Base-by-base conservation (phyloP, 2,797 vertebrate genomes). In the Xenopus petersii region DNA sequence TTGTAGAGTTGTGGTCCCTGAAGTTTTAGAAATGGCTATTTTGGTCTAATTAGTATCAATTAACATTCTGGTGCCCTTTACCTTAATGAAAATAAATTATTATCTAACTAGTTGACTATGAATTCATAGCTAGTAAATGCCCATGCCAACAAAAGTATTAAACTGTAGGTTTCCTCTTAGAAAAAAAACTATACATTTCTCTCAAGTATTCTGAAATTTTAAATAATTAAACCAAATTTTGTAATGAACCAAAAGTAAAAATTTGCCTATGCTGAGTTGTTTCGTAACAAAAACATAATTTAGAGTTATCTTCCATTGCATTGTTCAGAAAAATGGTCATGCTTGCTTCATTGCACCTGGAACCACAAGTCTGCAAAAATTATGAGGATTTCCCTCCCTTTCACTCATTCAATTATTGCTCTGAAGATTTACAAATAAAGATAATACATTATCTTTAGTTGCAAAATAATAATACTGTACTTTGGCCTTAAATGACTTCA, bases 351-450 rank as follows among this genome's bases (percentile, higher is more conserved):
- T 56, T 73, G 75, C 75, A 5, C 60, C 64, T 67, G 17, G 48
- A 64, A 68, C 64, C 21, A 16, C 30, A 67, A 72, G 36, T 42
- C 24, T 46, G 56, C 58, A 17, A 42, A 72, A 70, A 77, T 77
- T 77, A 67, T 36, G 49, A 17, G 75, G 75, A 77, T 77, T 77
- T 77, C 56, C 56, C 71, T 66, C 56, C 30, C 48, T 71, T 71
- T 76, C 63, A 55, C 26, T 67, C 75, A 54, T 47, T 72, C 75
- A 67, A 71, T 77, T 72, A 77, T 77, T 77, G 33, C 71, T 24
- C 26, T 72, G 30, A 67, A 72, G 64, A 72, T 77, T 72, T 77
- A 77, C 75, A 77, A 77, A 68, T 63, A 68, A 68, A 47, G 70
- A 73, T 73, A 77, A 61, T 30, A 33, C 36, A 47, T 67, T 68